Evolutionary conservation across 1,140 invertebrate species (phyloP).

Genomic region (Neodiprion virginianus): DNA sequence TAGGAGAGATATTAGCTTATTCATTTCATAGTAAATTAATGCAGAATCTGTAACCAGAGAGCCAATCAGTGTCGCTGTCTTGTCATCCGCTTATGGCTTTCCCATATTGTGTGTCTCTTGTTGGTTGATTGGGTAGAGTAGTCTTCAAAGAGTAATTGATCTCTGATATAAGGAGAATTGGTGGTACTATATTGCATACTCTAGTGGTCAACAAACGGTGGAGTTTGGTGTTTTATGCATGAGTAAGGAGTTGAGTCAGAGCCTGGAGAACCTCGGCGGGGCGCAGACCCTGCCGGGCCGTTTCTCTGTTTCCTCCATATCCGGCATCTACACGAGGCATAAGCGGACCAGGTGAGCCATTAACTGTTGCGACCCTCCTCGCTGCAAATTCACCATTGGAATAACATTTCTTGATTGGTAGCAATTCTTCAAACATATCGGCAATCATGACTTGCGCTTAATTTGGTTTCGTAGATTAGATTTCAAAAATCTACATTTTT

Average conservation of each 20-base stretch:
- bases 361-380: slow-evolving; percentile 38
- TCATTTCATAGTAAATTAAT: too few relatives aligned
- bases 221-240: slow-evolving; percentile 65
- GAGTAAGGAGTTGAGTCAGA: slow-evolving; percentile 66
- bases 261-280: slow-evolving; percentile 65
- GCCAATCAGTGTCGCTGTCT: neutral
- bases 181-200: slow-evolving; percentile 63
- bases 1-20: too few relatives aligned
- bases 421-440: neutral
- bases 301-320: slow-evolving; percentile 63
- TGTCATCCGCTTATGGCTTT: neutral
- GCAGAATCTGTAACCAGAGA: too few relatives aligned
- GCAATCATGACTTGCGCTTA: too few relatives aligned
- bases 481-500: too few relatives aligned
- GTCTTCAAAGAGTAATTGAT: slow-evolving; percentile 49
- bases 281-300: slow-evolving; percentile 64
- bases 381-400: slow-evolving; percentile 38
- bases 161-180: slow-evolving; percentile 54
- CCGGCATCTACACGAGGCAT: slow-evolving; percentile 66
- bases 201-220: slow-evolving; percentile 64
- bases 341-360: slow-evolving; percentile 66
- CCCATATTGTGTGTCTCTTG: neutral
- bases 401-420: neutral
- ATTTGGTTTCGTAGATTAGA: too few relatives aligned
- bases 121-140: slow-evolving; percentile 28